Base-by-base conservation (phyloP, 2,888 invertebrate species). In the Dolomedes plantarius region DNA sequence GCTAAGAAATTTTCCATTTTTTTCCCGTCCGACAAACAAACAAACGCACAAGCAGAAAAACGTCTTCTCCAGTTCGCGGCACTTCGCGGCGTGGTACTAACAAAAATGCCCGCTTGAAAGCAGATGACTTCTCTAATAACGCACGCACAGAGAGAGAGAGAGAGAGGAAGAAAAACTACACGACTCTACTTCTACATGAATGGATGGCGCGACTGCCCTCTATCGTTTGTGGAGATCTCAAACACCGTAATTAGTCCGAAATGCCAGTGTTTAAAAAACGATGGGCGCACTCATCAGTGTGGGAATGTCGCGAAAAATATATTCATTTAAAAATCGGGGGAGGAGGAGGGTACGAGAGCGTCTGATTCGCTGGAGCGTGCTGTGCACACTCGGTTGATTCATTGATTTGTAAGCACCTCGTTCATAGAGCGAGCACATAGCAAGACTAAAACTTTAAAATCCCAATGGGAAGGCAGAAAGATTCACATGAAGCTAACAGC, bases 161-260 rank as follows among this genome's bases (percentile, higher is more conserved):
- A n/a, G n/a, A 69, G 27, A 68, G 19, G 29, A 56, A 73, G 23
- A 46, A 73, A 46, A 72, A 78, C 27, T 71, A 56, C n/a, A n/a
- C n/a, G n/a, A n/a, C n/a, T n/a, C 69, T 56, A 81, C 81, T 81
- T 81, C 81, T 69, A 75, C 75, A 74, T 74, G 62, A 68, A 71
- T 81, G 81, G 75, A 81, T 81, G 75, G 68, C 81, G 69, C 75
- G 46, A 46, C 39, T 81, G 81, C 75, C 81, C 75, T 81, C 81
- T 81, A 69, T 62, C 69, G 75, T 19, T 81, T 68, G 27, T 19
- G 23, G 23, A 19, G 56, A 23, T 23, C 9, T n/a, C 56, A 19
- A 56, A 56, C 56, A 56, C 56, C 56, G 23, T 56, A 56, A 56
- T 56, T 56, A 56, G 56, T 56, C 13, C 5, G n/a, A 23, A 56